Base-by-base conservation (phyloP, 2,888 invertebrate genomes). In the Rhogogaster chlorosoma region DNA sequence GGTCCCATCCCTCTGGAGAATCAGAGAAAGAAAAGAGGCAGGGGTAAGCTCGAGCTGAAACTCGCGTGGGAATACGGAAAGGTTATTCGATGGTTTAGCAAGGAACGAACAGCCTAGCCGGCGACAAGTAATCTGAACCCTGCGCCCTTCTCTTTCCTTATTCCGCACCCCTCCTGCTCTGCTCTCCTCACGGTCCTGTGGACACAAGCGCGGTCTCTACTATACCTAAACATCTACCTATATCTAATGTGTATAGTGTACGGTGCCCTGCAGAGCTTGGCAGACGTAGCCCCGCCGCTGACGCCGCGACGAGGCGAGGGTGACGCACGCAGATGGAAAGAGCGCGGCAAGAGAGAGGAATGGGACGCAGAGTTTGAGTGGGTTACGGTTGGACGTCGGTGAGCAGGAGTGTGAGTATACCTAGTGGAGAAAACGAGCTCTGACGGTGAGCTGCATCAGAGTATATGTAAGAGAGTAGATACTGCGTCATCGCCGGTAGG, bases 281-380 rank as follows among this genome's bases (percentile, higher is more conserved):
- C 77, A 77, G 77, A 77, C 77, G 77, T 9, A 32, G 22, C 77
- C 77, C 77, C 77, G 53, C 53, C 77, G 77, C 53, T 53, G 77
- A 49, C 53, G 77, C 67, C 26, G 32, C 29, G 32, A 29, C 36
- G 67, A 15, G 22, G 26, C 49, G 29, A 32, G 77, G 53, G 77
- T 77, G 77, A 77, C 77, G 77, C 77, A 77, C 77, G 49, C 77
- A 73, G 38, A 42, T 73, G 22, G 71, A 38, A n/a, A 38, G 71
- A 42, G 61, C 45, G 15, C 9, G 26, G 22, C 18, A 45, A 75
- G 75, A 45, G 73, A 49, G 77, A 29, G 53, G 49, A 29, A 75
- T 22, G 61, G 18, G 26, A 61, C 10, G 15, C 29, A 67, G 71
- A 73, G 71, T 42, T 38, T 42, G 71, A 73, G 71, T 73, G 42